These are phyloP conservation scores for Todiramphus saurophagus DNA, from an alignment of 2,113 vertebrate species.

Conservation along the genomic window DNA sequence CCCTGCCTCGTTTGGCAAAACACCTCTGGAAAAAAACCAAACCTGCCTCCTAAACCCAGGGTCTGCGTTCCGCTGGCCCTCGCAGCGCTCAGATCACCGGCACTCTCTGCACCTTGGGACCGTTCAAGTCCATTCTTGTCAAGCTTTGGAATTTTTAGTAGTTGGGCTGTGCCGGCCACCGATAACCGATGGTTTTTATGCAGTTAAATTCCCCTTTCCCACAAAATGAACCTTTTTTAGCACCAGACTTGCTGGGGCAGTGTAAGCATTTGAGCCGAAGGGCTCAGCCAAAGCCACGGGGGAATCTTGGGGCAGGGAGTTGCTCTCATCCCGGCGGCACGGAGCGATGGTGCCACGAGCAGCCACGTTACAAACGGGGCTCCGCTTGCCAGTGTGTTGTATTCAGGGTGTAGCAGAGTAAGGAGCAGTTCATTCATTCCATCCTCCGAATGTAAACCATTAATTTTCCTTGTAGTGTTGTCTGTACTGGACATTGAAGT, in stretches of 20 bases:
- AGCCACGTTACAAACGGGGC: neutral
- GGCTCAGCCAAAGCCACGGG: neutral
- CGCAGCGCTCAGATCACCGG: neutral
- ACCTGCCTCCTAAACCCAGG: neutral
- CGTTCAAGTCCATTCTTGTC: neutral
- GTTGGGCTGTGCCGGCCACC: neutral
- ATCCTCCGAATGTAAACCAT: slow-evolving; percentile 6
- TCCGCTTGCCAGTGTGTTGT: neutral
- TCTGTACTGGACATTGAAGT: slow-evolving; percentile 48
- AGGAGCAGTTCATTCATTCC: neutral
- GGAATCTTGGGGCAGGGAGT: neutral
- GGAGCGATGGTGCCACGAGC: neutral
- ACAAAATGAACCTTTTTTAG: neutral
- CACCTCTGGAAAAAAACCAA: neutral
- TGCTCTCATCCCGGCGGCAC: neutral
- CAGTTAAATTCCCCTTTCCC: neutral
- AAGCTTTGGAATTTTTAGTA: neutral
- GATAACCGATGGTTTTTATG: neutral
- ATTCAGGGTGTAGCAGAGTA: neutral
- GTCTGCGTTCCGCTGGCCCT: neutral
- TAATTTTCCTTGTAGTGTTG: slow-evolving; percentile 52
- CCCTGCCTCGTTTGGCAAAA: neutral
- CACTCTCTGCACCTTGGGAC: neutral
- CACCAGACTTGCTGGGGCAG: neutral
- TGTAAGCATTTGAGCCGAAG: neutral